Conservation (phyloP, 2,113 vertebrate species). For the Epinephelus fuscoguttatus region DNA sequence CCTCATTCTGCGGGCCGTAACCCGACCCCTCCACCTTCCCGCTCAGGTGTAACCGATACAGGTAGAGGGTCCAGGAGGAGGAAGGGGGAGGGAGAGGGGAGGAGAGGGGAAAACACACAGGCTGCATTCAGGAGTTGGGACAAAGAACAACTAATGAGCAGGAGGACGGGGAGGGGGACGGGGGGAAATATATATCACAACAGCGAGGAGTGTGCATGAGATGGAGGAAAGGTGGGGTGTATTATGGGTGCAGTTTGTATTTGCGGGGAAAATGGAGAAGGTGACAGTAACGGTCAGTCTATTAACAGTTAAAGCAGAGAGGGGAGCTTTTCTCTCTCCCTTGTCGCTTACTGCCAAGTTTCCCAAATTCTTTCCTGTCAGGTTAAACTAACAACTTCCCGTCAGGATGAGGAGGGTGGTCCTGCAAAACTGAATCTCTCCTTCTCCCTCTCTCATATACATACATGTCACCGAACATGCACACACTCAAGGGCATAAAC, state of each 20-base stretch:
- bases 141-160: slow-evolving; percentile 79
- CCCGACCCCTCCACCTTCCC: slow-evolving; percentile 68
- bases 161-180: slow-evolving; percentile 12
- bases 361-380: slow-evolving; percentile 88
- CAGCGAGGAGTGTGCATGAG: slow-evolving; percentile 29
- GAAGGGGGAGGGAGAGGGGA: slow-evolving; percentile 11
- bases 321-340: slow-evolving; percentile 74
- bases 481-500: slow-evolving; percentile 22
- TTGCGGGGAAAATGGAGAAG: slow-evolving; percentile 41
- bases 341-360: slow-evolving; percentile 84
- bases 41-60: slow-evolving; percentile 87
- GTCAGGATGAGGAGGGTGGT: slow-evolving; percentile 84
- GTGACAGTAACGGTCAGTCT: slow-evolving; percentile 70
- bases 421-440: slow-evolving; percentile 76
- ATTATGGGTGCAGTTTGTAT: slow-evolving; percentile 19
- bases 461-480: slow-evolving; percentile 53
- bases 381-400: slow-evolving; percentile 95
- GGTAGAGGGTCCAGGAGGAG: slow-evolving; percentile 72
- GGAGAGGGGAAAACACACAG: slow-evolving; percentile 66
- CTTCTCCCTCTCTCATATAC: slow-evolving; percentile 33
- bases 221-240: slow-evolving; percentile 25
- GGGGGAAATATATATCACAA: slow-evolving; percentile 42
- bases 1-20: slow-evolving; percentile 81
- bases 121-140: slow-evolving; percentile 74
- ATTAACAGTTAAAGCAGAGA: slow-evolving; percentile 82